Conservation (phyloP, 2,797 vertebrate species). For the Sebastes diaconus region DNA sequence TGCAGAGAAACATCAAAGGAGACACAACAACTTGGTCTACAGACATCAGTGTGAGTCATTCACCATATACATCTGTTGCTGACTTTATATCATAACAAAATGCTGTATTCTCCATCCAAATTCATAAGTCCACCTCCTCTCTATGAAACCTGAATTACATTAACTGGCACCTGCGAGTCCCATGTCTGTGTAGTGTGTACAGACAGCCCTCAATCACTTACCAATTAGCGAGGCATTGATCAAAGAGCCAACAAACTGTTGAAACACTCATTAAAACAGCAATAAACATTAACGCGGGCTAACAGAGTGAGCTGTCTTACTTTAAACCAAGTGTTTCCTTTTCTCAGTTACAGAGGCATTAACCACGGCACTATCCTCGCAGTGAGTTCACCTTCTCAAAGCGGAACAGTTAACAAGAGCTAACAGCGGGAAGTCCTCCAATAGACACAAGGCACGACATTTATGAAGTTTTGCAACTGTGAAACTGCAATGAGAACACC, state of each 20-base stretch:
- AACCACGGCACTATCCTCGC: neutral
- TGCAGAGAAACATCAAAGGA: neutral
- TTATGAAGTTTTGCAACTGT: neutral
- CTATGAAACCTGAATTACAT: neutral
- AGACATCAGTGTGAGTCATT: neutral
- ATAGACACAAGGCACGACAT: neutral
- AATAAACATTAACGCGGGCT: conserved; percentile 2
- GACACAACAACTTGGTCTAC: neutral
- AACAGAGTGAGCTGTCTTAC: neutral
- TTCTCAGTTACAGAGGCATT: neutral
- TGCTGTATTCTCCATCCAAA: neutral
- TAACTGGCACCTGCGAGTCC: neutral
- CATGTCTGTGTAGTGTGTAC: neutral
- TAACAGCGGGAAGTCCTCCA: neutral
- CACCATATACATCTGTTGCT: neutral
- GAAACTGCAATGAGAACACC: neutral
- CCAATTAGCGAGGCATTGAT: neutral
- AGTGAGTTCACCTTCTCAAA: neutral
- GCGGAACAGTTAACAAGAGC: neutral
- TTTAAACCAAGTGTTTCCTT: neutral
- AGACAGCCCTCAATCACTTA: neutral
- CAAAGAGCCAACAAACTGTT: neutral
- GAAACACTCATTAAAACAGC: neutral
- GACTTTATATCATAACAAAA: neutral
- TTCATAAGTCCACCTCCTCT: neutral